These are phyloP conservation scores for Tympanoctomys barrerae DNA, from an alignment of 2,797 vertebrate genomes.

Conservation along the genomic window DNA sequence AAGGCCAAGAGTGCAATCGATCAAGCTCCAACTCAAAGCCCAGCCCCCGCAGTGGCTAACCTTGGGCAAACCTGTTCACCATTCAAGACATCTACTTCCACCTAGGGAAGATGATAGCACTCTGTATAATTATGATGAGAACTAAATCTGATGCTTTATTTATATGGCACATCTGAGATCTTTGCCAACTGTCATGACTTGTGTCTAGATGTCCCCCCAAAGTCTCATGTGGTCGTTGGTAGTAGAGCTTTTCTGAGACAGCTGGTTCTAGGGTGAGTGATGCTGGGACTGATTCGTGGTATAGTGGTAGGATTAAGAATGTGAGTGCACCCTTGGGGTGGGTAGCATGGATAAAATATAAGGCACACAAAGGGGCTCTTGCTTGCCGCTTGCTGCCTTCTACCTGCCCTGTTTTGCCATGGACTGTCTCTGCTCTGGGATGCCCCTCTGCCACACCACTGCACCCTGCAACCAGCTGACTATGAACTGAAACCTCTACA, in stretches of 20 bases:
- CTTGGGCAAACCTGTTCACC: neutral
- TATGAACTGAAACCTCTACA: neutral
- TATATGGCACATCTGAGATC: neutral
- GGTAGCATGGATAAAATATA: neutral
- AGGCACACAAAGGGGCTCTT: neutral
- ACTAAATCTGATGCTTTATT: neutral
- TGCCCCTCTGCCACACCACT: neutral
- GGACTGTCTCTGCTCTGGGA: neutral
- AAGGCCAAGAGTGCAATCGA: neutral
- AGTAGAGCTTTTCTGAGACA: neutral
- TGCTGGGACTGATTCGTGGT: neutral
- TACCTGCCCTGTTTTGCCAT: neutral
- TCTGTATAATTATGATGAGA: neutral
- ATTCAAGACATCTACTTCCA: neutral
- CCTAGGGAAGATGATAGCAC: neutral
- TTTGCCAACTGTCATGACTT: neutral
- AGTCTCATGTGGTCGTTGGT: neutral
- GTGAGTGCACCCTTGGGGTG: neutral
- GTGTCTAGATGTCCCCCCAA: neutral
- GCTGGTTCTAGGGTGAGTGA: neutral
- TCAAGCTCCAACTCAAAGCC: neutral
- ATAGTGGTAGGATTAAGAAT: neutral
- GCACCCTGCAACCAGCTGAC: neutral
- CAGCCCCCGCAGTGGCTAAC: neutral
- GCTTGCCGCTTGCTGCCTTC: neutral